Percentiles rank a stretch among this genome's conserved stretches.
phyloP scores from a whole-genome alignment of 2,113 vertebrate species.

The Stegostoma tigrinum region DNA sequence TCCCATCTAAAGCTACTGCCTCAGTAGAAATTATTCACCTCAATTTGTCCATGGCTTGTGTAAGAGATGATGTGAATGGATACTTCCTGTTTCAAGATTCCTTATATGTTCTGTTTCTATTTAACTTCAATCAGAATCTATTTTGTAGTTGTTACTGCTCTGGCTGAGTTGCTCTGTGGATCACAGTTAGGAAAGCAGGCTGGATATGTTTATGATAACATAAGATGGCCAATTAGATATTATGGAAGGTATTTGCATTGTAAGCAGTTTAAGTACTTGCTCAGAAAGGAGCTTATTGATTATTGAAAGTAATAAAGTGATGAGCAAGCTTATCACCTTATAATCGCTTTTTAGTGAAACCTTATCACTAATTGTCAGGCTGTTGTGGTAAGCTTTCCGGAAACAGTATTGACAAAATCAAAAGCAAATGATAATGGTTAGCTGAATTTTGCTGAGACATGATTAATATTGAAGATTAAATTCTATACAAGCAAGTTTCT shows the following conservation, averaged over 20 bases:
- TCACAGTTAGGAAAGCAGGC: neutral
- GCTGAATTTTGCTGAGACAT: neutral
- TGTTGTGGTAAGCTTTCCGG: neutral
- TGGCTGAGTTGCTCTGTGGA: neutral
- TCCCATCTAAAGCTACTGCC: too few species aligned
- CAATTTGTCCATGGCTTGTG: neutral
- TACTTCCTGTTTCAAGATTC: neutral
- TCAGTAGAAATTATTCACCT: too few species aligned
- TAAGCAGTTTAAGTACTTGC: neutral
- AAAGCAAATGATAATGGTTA: neutral
- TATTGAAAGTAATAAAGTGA: neutral
- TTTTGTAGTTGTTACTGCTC: neutral
- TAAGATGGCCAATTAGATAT: neutral
- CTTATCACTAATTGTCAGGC: neutral
- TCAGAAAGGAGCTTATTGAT: neutral
- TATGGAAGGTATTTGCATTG: neutral
- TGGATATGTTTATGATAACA: neutral
- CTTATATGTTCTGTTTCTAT: neutral
- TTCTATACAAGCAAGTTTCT: neutral
- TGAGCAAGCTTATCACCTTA: neutral
- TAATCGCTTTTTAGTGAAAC: constrained; percentile 13
- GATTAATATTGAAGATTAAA: neutral
- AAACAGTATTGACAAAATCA: neutral
- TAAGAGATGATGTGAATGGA: neutral
- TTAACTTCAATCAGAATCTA: neutral